phyloP scores from a whole-genome alignment of 2,113 vertebrate species.

The Origma solitaria region DNA sequence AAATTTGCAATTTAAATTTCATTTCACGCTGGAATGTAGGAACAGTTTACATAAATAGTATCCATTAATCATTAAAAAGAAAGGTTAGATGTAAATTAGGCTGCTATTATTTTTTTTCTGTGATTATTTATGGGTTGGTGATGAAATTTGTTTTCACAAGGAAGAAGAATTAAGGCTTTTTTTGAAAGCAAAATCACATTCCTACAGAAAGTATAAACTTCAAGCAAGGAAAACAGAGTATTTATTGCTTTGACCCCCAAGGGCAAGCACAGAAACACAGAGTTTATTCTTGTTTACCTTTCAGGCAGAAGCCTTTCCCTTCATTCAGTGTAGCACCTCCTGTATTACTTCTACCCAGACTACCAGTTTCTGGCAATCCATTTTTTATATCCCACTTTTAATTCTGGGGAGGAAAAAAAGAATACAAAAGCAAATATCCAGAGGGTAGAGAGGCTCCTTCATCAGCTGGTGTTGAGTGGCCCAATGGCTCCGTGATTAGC shows the following conservation, averaged over 20 bases:
- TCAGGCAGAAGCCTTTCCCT: background rate
- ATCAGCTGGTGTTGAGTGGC: background rate
- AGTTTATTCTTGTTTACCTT: background rate
- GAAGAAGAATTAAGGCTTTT: constrained; percentile 41
- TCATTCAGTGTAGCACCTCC: background rate
- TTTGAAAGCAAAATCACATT: constrained; percentile 50
- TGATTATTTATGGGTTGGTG: constrained; percentile 64
- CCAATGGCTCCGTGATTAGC: background rate
- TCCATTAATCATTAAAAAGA: constrained; percentile 79
- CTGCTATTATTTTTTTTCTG: constrained; percentile 61
- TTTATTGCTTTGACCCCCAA: background rate
- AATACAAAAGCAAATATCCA: background rate
- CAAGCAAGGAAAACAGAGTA: background rate
- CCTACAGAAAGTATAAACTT: constrained; percentile 25
- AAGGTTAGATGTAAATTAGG: constrained; percentile 77
- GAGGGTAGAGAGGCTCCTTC: background rate
- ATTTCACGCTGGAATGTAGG: constrained; percentile 74
- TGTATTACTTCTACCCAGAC: background rate
- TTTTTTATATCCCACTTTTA: background rate
- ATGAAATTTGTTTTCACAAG: constrained; percentile 58
- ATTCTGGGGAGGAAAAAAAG: background rate
- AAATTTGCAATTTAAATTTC: constrained; percentile 82
- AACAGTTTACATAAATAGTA: constrained; percentile 77
- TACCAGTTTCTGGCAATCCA: background rate
- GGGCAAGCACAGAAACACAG: background rate